Evolutionary conservation across 2,113 vertebrate genomes (phyloP), one percentile per base, ranked within the genome.

Genomic region (Rhombomys opimus): DNA sequence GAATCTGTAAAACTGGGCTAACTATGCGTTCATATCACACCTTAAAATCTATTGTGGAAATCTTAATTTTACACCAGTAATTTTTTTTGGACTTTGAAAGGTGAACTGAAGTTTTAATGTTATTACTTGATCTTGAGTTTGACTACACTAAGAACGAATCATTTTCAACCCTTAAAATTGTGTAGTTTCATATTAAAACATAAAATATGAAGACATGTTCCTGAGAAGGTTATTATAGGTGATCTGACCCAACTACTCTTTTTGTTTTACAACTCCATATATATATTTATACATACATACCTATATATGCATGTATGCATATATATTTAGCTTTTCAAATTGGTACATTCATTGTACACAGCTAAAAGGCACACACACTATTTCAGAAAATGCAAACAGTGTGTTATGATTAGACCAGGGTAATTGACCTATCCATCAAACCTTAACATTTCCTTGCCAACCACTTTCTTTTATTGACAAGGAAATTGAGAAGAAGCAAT

Each of bases 181-280:
- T 22, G 27, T 77, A 89, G 13, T 14, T 94, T 86, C 68, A 88
- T 87, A 70, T 89, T 94, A 94, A 87, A 93, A 76, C 59, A 88
- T 63, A 15, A 52, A 86, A 65, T 32, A 65, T 73, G 68, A 87
- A 96, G 78, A 41, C 75, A 1, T 65, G 59, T 82, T 95, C 27
- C 27, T 80, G 9, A 35, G n/a, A 94, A 76, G 11, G 11, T 46
- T 54, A 54, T 80, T 94, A 75, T 22, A 90, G 27, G 17, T 81
- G 57, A 93, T 68, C 7, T 52, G 57, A 82, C 63, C 20, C 20
- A 91, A 81, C n/a, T 11, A 50, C 59, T 84, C 57, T 93, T 41
- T 67, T n/a, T 32, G 52, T 77, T 73, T 73, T 73, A 61, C 72
- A 75, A 12, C 38, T 59, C 35, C 61, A 38, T 73, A 23, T 35